These are phyloP conservation scores for Eupsittula cactorum DNA, from an alignment of 2,113 vertebrate species.

Conservation along the genomic window DNA sequence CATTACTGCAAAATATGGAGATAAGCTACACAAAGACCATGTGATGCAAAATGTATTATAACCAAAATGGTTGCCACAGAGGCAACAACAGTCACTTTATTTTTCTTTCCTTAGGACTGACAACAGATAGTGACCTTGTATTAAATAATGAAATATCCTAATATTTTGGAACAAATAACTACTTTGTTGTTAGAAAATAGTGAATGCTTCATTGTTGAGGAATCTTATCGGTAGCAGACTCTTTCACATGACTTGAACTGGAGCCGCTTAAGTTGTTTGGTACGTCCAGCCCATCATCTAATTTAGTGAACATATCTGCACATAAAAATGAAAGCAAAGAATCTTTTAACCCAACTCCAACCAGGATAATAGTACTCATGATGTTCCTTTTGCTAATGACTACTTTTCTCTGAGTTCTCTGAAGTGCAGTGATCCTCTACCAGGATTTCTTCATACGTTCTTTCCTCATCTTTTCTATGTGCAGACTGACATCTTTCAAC, in stretches of 20 bases:
- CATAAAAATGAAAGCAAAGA: neutral
- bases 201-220: neutral
- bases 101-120: neutral
- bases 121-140: neutral
- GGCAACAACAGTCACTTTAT: neutral
- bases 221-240: conserved; percentile 68
- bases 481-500: conserved; percentile 21
- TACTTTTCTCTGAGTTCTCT: conserved; percentile 71
- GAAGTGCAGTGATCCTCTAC: conserved; percentile 47
- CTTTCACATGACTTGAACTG: conserved; percentile 65
- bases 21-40: neutral
- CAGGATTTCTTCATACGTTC: conserved; percentile 39
- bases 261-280: conserved; percentile 59
- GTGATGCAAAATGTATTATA: neutral
- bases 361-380: neutral
- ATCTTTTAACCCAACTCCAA: neutral
- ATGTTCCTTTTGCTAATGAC: neutral
- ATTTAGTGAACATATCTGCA: conserved; percentile 68
- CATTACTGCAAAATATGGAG: neutral
- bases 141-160: neutral
- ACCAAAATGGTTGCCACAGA: neutral
- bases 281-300: conserved; percentile 68
- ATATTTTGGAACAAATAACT: neutral
- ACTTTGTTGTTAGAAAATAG: neutral
- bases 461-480: conserved; percentile 52